Base-by-base conservation (phyloP, 2,888 invertebrate species). In the Drosophila paracracens region DNA sequence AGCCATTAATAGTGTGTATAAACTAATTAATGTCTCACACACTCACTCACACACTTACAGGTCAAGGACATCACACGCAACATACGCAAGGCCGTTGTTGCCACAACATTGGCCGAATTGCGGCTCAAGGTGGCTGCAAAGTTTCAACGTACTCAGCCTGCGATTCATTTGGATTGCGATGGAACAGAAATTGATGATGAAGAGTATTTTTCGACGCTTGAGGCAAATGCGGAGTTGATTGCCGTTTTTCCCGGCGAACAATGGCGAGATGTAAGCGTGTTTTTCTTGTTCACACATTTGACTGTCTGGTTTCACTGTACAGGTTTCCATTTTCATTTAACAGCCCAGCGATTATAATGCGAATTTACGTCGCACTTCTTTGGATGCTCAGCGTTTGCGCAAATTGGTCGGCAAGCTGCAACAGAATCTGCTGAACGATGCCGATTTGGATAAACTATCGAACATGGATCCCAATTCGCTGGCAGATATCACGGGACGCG, bases 121-220 rank as follows among this genome's bases (percentile, higher is more conserved):
- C 95, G 96, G 79, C 94, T 94, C 74, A 96, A 96, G 94, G 96
- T 96, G 58, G 94, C 96, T 58, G 96, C 95, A 89, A 96, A 97
- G 93, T 94, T 97, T 75, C 95, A 95, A 31, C 92, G 94, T 29
- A 31, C 61, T 6, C 91, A 94, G 69, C 94, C 97, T 67, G 96
- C 96, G 66, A 96, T 98, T 64, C 98, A 97, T 40, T 94, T 98
- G 81, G 98, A 98, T 92, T 96, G 95, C 67, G 98, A 98, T 94
- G 98, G 98, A 31, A 98, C 98, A 0, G 98, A 98, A 94, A 97
- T 98, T 53, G 98, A 98, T 88, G 98, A 98, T 91, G 98, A 98
- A 92, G 98, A 98, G 92, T 98, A 98, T 93, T 98, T 98, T 93
- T 96, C 96, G 57, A 98, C 98, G 11, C 94, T 98, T 82, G 97